These are phyloP conservation scores for Lipophrys pholis DNA, from an alignment of 2,113 vertebrate species.

Conservation along the genomic window DNA sequence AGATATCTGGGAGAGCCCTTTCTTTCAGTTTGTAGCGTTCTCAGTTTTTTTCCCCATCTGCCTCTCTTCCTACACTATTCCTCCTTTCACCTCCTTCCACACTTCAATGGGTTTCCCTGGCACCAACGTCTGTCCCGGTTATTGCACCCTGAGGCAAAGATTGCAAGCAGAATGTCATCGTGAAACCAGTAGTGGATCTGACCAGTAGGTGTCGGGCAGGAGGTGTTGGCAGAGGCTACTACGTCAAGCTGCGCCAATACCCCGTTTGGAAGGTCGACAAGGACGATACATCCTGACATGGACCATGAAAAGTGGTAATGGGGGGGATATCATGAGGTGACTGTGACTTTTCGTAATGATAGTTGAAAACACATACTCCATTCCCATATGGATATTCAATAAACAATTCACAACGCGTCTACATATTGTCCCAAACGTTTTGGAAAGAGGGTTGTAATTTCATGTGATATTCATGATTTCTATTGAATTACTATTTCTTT, in stretches of 20 bases:
- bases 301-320: slow-evolving; percentile 20
- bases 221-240: slow-evolving; percentile 48
- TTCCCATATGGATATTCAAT: neutral
- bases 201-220: slow-evolving; percentile 49
- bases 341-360: neutral
- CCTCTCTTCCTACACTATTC: slow-evolving; percentile 20
- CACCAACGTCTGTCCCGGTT: slow-evolving; percentile 38
- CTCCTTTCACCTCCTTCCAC: slow-evolving; percentile 23
- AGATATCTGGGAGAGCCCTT: slow-evolving; percentile 41
- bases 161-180: slow-evolving; percentile 40
- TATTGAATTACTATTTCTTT: too few relatives aligned
- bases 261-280: slow-evolving; percentile 27
- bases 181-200: slow-evolving; percentile 64
- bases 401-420: neutral
- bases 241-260: slow-evolving; percentile 51
- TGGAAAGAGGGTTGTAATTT: too few relatives aligned
- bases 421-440: too few relatives aligned
- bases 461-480: too few relatives aligned
- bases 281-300: slow-evolving; percentile 1
- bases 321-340: slow-evolving; percentile 7
- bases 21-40: slow-evolving; percentile 20
- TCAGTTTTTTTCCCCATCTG: slow-evolving; percentile 31
- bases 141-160: slow-evolving; percentile 51
- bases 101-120: slow-evolving; percentile 56
- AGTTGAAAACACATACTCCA: neutral